Conservation (phyloP, 2,888 invertebrate genomes). For the Plagodis dolabraria region DNA sequence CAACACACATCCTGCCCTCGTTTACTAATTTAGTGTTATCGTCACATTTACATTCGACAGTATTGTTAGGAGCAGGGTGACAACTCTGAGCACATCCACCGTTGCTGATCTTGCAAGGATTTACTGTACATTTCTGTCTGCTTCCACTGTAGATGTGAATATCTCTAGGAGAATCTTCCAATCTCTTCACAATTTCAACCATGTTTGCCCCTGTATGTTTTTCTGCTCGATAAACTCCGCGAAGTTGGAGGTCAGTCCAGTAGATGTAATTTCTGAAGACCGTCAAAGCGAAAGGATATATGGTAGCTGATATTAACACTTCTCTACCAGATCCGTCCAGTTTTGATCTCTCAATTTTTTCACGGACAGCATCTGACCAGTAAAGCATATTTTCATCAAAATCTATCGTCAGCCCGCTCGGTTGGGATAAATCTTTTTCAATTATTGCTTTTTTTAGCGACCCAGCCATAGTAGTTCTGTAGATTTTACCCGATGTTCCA, state of each 20-base stretch:
- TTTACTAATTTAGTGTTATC: constrained; percentile 95
- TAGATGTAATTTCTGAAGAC: constrained; percentile 96
- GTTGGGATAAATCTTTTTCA: constrained; percentile 95
- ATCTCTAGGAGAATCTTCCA: constrained; percentile 97
- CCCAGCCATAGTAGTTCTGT: constrained; percentile 98
- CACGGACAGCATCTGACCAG: constrained; percentile 98
- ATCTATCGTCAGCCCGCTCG: constrained; percentile 97
- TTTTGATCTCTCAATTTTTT: constrained; percentile 97
- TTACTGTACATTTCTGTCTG: constrained; percentile 91
- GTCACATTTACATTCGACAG: constrained; percentile 96
- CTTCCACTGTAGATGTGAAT: constrained; percentile 93
- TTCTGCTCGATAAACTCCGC: constrained; percentile 98
- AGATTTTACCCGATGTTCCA: constrained; percentile 96
- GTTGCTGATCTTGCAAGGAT: constrained; percentile 95
- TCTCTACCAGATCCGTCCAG: constrained; percentile 95
- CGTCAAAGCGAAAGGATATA: constrained; percentile 97
- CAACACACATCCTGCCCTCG: constrained; percentile 96
- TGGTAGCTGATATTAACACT: constrained; percentile 93
- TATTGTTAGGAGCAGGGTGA: constrained; percentile 93
- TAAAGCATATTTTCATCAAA: constrained; percentile 96
- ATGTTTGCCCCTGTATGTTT: constrained; percentile 98
- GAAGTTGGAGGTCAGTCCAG: constrained; percentile 97
- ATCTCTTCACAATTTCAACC: constrained; percentile 95
- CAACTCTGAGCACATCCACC: constrained; percentile 98
- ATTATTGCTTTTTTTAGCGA: constrained; percentile 95